These are phyloP conservation scores for Oreotrochilus melanogaster DNA, from an alignment of 2,113 vertebrate species.

Conservation along the genomic window DNA sequence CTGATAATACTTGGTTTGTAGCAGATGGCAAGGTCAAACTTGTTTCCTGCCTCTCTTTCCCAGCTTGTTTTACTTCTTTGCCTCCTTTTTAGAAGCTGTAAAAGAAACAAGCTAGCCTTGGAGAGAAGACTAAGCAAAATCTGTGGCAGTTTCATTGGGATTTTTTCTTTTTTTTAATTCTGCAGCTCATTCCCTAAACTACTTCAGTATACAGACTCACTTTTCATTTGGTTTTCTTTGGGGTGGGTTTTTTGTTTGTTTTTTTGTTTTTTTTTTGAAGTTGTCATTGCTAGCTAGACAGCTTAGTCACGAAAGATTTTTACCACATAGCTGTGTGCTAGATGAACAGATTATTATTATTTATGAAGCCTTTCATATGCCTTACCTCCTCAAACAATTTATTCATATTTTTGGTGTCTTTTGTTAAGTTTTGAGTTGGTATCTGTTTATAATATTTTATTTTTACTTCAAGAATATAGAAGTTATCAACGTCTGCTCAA, in stretches of 20 bases:
- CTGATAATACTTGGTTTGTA: neutral
- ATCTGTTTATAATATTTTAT: neutral
- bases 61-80: neutral
- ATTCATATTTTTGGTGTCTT: neutral
- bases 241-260: no score
- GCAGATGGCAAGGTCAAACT: neutral
- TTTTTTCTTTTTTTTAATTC: neutral
- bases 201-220: neutral
- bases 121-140: neutral
- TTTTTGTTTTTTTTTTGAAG: neutral
- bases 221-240: neutral
- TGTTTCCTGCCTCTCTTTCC: neutral
- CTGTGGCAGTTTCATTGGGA: neutral
- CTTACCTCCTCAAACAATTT: neutral
- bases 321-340: fast-evolving
- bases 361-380: neutral
- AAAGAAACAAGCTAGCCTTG: neutral
- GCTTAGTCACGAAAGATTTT: neutral
- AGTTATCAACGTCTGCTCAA: neutral
- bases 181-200: neutral
- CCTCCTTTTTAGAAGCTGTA: neutral
- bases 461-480: neutral
- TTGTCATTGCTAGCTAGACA: neutral
- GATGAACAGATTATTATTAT: neutral
- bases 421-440: neutral